Percentiles rank a stretch among this genome's conserved stretches.
Conservation (phyloP, 2,113 vertebrate genomes). For the Baryphthengus martii region DNA sequence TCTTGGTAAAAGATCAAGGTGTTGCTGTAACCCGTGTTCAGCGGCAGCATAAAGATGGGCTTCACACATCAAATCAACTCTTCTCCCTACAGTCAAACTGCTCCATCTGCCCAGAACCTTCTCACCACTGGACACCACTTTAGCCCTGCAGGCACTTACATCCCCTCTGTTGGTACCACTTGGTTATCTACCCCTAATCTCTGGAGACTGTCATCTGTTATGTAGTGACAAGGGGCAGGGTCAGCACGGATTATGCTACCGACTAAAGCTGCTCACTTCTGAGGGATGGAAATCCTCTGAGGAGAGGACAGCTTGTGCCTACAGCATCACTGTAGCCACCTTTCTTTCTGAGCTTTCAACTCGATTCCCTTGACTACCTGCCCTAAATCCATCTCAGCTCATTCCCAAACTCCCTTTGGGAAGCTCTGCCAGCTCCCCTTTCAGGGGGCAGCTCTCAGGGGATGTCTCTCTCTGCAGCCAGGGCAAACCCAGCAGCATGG, state of each 20-base stretch:
- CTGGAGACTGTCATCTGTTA: neutral
- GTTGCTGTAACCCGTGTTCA: neutral
- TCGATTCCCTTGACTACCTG: neutral
- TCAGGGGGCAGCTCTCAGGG: neutral
- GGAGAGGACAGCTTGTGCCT: neutral
- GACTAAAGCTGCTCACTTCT: neutral
- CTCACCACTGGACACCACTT: neutral
- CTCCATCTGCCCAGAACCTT: neutral
- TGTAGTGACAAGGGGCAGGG: neutral
- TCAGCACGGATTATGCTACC: neutral
- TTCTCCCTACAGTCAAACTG: neutral
- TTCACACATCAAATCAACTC: neutral
- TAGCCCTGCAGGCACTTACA: neutral
- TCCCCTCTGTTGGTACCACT: neutral
- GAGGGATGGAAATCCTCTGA: neutral
- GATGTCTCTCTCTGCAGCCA: neutral
- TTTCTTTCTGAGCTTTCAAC: neutral
- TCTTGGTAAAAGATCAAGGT: neutral
- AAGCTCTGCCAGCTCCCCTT: neutral
- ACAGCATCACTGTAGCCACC: neutral
- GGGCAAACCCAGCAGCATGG: neutral
- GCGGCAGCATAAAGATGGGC: rapidly evolving
- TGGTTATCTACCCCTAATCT: neutral
- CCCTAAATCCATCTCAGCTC: neutral
- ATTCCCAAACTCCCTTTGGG: rapidly evolving